Conservation (phyloP, 2,113 vertebrate species). For the Cyphomyrus discorhynchus region DNA sequence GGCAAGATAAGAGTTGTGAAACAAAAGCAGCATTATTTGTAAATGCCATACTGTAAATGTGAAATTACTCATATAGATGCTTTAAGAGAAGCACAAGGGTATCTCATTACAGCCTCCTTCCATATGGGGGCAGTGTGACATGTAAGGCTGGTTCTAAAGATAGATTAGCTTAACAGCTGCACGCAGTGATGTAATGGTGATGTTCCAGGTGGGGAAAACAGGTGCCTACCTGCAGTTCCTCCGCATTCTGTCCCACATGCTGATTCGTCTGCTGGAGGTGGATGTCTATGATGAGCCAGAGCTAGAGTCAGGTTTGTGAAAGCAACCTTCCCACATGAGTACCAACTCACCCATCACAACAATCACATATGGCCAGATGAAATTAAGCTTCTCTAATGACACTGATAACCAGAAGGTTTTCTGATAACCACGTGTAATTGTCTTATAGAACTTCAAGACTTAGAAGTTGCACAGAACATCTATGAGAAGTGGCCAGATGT, state of each 20-base stretch:
- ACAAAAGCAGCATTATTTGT: not conserved
- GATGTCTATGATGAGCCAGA: constrained; percentile 93
- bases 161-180: not conserved
- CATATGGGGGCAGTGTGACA: not conserved
- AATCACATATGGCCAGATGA: not conserved
- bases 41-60: not conserved
- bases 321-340: constrained; percentile 32
- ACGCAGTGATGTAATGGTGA: not conserved
- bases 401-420: not conserved
- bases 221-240: constrained; percentile 95
- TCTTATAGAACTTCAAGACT: constrained; percentile 53
- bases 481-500: constrained; percentile 81
- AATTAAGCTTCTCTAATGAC: not conserved
- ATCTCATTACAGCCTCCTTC: not conserved
- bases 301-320: constrained; percentile 62
- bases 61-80: not conserved
- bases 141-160: not conserved
- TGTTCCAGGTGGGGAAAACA: constrained; percentile 84
- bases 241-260: constrained; percentile 90
- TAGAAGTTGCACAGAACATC: constrained; percentile 30
- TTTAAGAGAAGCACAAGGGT: not conserved
- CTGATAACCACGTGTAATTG: constrained; percentile 24
- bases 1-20: not conserved
- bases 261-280: constrained; percentile 89
- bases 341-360: not conserved